Evolutionary conservation across 2,113 vertebrate genomes (phyloP).

Genomic region (Parus major): DNA sequence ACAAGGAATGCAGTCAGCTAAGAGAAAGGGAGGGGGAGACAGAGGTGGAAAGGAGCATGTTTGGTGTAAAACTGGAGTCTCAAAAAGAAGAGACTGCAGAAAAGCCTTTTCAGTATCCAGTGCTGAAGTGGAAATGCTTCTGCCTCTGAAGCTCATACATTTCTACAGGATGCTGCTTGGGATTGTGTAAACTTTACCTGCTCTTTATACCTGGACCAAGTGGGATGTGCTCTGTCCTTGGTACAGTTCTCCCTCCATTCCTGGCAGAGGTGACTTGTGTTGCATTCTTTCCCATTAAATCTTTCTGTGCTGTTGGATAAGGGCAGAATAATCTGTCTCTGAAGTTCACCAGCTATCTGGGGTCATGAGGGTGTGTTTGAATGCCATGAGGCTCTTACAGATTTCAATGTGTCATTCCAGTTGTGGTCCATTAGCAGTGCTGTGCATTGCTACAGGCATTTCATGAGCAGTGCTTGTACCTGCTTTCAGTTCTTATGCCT

Average conservation of each 20-base stretch:
- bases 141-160: background rate
- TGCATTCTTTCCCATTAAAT: background rate
- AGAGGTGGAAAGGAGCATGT: background rate
- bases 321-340: background rate
- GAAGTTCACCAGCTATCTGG: background rate
- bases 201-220: background rate
- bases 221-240: background rate
- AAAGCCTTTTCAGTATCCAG: background rate
- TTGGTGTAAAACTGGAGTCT: background rate
- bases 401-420: background rate
- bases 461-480: background rate
- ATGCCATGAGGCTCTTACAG: background rate
- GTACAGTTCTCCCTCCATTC: background rate
- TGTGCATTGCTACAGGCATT: background rate
- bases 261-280: background rate
- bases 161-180: background rate
- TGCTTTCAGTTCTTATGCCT: background rate
- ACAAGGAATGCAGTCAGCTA: background rate
- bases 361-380: background rate
- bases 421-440: background rate
- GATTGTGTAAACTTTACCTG: background rate
- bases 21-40: background rate
- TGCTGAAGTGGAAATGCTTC: background rate
- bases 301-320: background rate
- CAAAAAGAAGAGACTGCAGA: background rate